Percentiles rank a stretch among this genome's conserved stretches.
Conservation (phyloP, 2,113 vertebrate species). For the Dendropsophus ebraccatus region DNA sequence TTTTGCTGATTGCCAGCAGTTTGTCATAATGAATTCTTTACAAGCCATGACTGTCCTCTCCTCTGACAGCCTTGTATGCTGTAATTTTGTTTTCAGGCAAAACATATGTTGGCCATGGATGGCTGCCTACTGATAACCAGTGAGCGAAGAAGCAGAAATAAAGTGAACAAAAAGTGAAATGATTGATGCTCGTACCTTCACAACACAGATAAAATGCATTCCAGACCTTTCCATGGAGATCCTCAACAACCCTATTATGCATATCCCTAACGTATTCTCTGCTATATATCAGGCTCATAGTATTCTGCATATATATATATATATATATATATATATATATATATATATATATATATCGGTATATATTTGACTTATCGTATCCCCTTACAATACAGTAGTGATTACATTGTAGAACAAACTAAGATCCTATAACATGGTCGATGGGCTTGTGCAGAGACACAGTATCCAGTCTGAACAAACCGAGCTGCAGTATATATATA, state of each 20-base stretch:
- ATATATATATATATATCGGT: neutral
- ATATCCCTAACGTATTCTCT: too few species aligned
- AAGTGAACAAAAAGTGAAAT: neutral
- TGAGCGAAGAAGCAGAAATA: neutral
- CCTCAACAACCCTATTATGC: too few species aligned
- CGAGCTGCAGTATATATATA: neutral
- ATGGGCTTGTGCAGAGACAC: neutral
- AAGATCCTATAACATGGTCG: neutral
- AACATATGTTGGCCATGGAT: conserved; percentile 7
- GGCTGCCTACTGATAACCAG: neutral
- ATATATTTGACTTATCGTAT: neutral
- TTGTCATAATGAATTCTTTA: neutral
- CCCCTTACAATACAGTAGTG: neutral
- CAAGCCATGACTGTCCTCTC: neutral
- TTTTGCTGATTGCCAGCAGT: neutral
- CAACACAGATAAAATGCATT: neutral
- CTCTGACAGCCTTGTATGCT: neutral
- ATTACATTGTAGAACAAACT: neutral
- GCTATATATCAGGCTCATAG: too few species aligned
- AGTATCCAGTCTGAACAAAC: neutral
- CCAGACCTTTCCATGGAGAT: neutral
- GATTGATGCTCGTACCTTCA: neutral
- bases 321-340: neutral
- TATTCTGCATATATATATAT: too few species aligned
- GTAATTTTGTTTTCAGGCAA: conserved; percentile 13